Evolutionary conservation across 2,888 invertebrate species (phyloP).

Genomic region (Drosophila recens): DNA sequence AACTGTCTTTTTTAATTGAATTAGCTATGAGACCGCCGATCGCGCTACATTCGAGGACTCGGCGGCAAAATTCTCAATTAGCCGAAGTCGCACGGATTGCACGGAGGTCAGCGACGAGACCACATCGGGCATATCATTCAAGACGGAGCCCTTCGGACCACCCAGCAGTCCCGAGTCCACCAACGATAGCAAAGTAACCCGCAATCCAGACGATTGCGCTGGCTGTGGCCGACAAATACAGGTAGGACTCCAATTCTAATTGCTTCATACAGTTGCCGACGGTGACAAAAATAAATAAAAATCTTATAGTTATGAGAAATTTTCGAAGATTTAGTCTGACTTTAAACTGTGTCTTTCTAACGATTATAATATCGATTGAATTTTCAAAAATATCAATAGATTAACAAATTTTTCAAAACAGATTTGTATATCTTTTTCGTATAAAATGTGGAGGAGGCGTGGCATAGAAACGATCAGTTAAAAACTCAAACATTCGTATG

Average conservation of each 20-base stretch:
- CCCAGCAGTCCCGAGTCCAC: slow-evolving; percentile 85
- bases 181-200: slow-evolving; percentile 82
- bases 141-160: slow-evolving; percentile 85
- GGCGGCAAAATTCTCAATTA: slow-evolving; percentile 83
- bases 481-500: too few species aligned
- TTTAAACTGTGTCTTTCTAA: not conserved
- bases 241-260: slow-evolving; percentile 64
- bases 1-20: not conserved
- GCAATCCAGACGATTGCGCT: slow-evolving; percentile 88
- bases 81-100: slow-evolving; percentile 82
- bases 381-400: too few species aligned
- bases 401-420: too few species aligned
- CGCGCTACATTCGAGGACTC: slow-evolving; percentile 84
- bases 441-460: too few species aligned
- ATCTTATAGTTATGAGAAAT: not conserved
- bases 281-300: not conserved
- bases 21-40: slow-evolving; percentile 84
- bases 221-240: slow-evolving; percentile 94
- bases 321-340: not conserved
- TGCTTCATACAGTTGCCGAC: slow-evolving; percentile 12
- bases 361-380: too few species aligned
- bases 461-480: too few species aligned
- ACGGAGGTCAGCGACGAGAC: slow-evolving; percentile 83
- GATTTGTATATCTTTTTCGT: too few species aligned
- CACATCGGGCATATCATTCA: slow-evolving; percentile 84